Conservation (phyloP, 2,888 invertebrate genomes). For the Troglohyphantes excavatus region DNA sequence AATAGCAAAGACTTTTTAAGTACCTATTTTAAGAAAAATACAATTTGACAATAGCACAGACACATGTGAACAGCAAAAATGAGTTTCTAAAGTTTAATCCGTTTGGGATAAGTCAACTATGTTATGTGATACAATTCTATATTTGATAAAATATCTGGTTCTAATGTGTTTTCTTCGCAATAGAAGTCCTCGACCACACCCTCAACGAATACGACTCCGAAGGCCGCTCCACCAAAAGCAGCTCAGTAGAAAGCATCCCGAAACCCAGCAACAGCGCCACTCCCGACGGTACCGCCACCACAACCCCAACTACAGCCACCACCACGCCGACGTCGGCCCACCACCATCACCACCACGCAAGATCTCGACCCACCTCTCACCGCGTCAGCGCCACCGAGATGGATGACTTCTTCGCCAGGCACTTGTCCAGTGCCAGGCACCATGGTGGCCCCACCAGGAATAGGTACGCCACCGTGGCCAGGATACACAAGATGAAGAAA, state of each 20-base stretch:
- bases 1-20: no score
- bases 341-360: neutral
- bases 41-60: no score
- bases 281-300: slow-evolving; percentile 54
- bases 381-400: slow-evolving; percentile 94
- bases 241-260: slow-evolving; percentile 80
- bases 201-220: slow-evolving; percentile 81
- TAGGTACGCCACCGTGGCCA: slow-evolving; percentile 68
- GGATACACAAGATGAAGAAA: slow-evolving; percentile 68
- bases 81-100: no score
- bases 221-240: slow-evolving; percentile 80
- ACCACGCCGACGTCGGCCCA: slow-evolving; percentile 67
- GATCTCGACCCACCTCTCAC: slow-evolving; percentile 86
- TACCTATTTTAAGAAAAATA: no score
- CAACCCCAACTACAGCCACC: slow-evolving; percentile 65
- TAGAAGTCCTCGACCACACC: slow-evolving; percentile 81
- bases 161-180: neutral
- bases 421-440: slow-evolving; percentile 82
- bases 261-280: slow-evolving; percentile 68
- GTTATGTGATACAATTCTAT: no score
- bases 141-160: no score
- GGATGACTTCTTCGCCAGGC: slow-evolving; percentile 95
- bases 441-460: slow-evolving; percentile 32
- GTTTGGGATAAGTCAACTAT: no score
- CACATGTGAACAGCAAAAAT: no score